phyloP scores from a whole-genome alignment of 2,888 invertebrate species.

The Meteorus colon region DNA sequence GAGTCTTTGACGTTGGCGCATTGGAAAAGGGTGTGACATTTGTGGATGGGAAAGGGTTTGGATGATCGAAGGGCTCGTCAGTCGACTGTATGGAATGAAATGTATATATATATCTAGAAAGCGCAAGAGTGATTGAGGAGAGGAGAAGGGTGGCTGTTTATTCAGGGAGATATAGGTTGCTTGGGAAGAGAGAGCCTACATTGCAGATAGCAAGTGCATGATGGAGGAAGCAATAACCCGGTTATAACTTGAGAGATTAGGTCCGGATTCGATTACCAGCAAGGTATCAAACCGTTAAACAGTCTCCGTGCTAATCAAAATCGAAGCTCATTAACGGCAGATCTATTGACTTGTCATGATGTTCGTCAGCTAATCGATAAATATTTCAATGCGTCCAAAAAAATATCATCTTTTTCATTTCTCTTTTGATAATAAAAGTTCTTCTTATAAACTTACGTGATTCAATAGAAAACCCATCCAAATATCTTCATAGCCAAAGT shows the following conservation, averaged over 20 bases:
- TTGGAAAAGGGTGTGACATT: conserved; percentile 7
- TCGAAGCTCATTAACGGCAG: conserved; percentile 73
- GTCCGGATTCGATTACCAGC: conserved; percentile 74
- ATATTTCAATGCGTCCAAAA: not conserved
- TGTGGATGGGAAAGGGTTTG: conserved; percentile 26
- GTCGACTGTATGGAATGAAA: conserved; percentile 52
- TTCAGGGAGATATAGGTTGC: conserved; percentile 40
- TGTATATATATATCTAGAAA: conserved; percentile 40
- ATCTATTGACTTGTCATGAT: conserved; percentile 45
- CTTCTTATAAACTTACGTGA: too few species aligned
- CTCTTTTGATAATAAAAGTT: too few species aligned
- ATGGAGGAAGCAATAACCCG: conserved; percentile 73
- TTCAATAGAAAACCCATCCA: too few species aligned
- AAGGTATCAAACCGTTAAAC: conserved; percentile 75
- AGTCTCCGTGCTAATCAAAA: conserved; percentile 74
- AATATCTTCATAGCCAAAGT: too few species aligned
- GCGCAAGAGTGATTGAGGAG: conserved; percentile 39
- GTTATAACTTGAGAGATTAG: conserved; percentile 75
- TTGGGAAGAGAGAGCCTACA: conserved; percentile 54
- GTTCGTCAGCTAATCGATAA: conserved; percentile 37
- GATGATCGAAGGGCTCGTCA: conserved; percentile 47
- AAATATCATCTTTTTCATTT: too few species aligned
- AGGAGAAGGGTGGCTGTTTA: conserved; percentile 26
- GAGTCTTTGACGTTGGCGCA: conserved; percentile 2
- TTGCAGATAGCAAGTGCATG: conserved; percentile 67